Evolutionary conservation across 2,797 vertebrate species (phyloP).

Genomic region (Platyrinchus mystaceus): DNA sequence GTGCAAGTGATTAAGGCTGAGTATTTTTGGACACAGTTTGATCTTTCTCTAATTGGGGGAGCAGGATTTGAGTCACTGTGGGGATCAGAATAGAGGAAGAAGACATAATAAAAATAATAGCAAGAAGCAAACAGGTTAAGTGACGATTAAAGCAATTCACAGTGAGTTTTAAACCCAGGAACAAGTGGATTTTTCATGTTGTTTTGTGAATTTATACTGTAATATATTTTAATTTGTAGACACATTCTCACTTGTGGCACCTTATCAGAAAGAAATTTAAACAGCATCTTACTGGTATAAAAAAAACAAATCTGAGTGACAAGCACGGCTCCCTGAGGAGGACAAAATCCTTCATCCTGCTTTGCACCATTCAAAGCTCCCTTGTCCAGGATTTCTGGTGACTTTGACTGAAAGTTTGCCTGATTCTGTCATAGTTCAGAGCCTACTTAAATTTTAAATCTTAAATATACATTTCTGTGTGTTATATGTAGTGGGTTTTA

Average conservation of each 20-base stretch:
- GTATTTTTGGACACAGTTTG: constrained; percentile 26
- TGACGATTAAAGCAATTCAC: neutral
- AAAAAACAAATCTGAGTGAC: neutral
- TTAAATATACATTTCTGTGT: too few species aligned
- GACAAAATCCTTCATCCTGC: neutral
- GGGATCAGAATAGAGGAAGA: constrained; percentile 8
- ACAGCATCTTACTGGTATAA: neutral
- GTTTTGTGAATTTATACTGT: neutral
- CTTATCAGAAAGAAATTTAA: neutral
- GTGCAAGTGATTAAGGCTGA: constrained; percentile 23
- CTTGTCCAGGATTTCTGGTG: neutral
- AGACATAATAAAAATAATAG: neutral
- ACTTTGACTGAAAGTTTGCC: neutral
- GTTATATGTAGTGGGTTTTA: too few species aligned
- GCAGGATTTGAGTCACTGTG: neutral
- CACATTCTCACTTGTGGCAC: neutral
- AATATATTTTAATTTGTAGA: constrained; percentile 2
- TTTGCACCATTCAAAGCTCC: neutral
- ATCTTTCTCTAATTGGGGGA: constrained; percentile 1
- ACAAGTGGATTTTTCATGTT: neutral
- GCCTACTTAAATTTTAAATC: neutral
- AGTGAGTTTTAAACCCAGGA: neutral
- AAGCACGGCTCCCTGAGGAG: neutral
- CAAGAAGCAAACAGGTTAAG: neutral
- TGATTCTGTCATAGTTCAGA: neutral